Evolutionary conservation across 2,113 vertebrate genomes (phyloP).

Genomic region (Leptosomus discolor): DNA sequence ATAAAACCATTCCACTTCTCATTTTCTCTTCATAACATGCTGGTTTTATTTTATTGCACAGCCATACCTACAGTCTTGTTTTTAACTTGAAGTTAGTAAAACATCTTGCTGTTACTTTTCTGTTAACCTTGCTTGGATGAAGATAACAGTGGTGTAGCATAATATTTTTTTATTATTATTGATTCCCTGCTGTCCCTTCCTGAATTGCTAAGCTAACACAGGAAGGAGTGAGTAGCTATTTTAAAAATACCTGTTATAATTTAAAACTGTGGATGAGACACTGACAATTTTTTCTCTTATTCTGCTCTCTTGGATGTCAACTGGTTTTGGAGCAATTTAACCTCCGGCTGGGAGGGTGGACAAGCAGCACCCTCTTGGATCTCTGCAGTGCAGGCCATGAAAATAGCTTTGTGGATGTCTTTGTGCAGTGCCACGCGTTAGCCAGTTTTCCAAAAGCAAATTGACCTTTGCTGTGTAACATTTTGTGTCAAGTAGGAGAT

Average conservation of each 20-base stretch:
- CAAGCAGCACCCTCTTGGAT: background rate
- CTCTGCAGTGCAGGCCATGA: background rate
- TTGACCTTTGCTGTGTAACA: background rate
- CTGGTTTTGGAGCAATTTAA: constrained; percentile 43
- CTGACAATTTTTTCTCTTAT: constrained; percentile 31
- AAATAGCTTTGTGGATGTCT: background rate
- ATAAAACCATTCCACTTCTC: background rate
- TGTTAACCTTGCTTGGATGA: constrained; percentile 19
- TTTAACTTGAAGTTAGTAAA: background rate
- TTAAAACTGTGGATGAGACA: constrained; percentile 30
- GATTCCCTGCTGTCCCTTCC: constrained; percentile 12
- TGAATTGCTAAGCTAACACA: constrained; percentile 15
- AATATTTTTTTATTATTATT: constrained; percentile 16
- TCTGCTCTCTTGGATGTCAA: background rate
- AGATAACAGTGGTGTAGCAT: background rate
- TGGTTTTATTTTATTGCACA: background rate
- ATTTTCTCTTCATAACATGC: background rate
- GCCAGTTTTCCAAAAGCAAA: constrained; percentile 43
- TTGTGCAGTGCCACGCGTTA: fast-evolving
- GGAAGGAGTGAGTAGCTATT: constrained; percentile 25
- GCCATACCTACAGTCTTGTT: background rate
- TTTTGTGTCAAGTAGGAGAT: constrained; percentile 9
- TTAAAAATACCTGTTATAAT: constrained; percentile 52
- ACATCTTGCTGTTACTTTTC: background rate
- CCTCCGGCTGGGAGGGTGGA: constrained; percentile 25